These are phyloP conservation scores for Drosophila pegasa DNA, from an alignment of 2,888 invertebrate genomes.

Conservation along the genomic window DNA sequence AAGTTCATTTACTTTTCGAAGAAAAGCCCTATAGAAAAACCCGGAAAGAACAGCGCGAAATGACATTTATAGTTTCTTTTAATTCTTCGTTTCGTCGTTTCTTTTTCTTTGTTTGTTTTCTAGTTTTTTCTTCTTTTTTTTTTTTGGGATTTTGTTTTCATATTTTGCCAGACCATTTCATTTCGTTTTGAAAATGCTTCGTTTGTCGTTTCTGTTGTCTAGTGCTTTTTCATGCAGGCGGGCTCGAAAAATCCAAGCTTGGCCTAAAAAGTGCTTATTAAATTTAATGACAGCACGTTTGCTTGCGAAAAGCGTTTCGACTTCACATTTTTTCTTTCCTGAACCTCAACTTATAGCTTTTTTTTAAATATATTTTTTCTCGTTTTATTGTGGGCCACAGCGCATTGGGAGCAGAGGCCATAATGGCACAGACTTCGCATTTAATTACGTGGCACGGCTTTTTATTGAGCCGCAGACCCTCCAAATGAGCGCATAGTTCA, in stretches of 20 bases:
- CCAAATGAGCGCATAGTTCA: constrained; percentile 40
- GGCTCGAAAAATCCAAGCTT: constrained; percentile 71
- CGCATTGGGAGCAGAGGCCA: constrained; percentile 67
- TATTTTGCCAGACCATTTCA: constrained; percentile 69
- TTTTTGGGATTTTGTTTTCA: constrained; percentile 43
- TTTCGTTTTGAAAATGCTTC: constrained; percentile 56
- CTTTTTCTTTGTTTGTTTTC: constrained; percentile 25
- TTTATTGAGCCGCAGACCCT: constrained; percentile 29
- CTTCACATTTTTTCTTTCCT: constrained; percentile 34
- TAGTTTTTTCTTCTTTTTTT: not conserved
- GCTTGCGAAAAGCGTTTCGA: constrained; percentile 74
- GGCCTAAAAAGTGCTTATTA: constrained; percentile 81
- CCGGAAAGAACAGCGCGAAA: constrained; percentile 47
- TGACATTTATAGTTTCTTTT: constrained; percentile 60
- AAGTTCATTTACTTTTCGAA: constrained; percentile 73
- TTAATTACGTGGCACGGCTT: constrained; percentile 69
- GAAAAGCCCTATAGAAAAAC: constrained; percentile 60
- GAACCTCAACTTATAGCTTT: constrained; percentile 48
- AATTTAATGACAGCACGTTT: constrained; percentile 82
- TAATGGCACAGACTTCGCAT: constrained; percentile 69
- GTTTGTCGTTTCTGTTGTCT: constrained; percentile 35
- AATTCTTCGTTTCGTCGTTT: constrained; percentile 29
- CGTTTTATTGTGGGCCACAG: constrained; percentile 53
- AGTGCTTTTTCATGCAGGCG: constrained; percentile 51
- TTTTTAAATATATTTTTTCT: constrained; percentile 28